Conservation (phyloP, 1,140 invertebrate genomes). For the Ceratoteleas bidentatus region DNA sequence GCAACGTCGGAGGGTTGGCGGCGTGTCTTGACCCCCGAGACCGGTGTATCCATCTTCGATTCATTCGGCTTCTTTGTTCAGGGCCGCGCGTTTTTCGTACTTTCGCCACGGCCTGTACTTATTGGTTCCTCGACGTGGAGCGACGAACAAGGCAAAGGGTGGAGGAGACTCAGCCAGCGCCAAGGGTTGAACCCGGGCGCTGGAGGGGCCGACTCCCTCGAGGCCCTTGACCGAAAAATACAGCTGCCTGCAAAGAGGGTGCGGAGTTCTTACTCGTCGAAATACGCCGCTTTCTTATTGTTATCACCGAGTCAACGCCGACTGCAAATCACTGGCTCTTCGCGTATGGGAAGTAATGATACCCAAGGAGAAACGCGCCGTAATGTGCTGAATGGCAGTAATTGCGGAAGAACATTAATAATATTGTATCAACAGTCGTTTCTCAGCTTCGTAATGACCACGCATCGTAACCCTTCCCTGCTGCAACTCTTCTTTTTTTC, state of each 20-base stretch:
- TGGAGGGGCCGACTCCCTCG: slow-evolving; percentile 61
- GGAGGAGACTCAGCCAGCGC: slow-evolving; percentile 26
- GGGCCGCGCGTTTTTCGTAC: slow-evolving; percentile 57
- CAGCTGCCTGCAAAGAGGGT: slow-evolving; percentile 61
- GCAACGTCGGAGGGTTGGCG: slow-evolving; percentile 69
- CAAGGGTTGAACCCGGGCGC: slow-evolving; percentile 52
- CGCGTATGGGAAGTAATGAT: slow-evolving; percentile 31
- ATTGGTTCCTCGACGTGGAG: slow-evolving; percentile 74
- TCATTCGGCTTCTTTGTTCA: slow-evolving; percentile 45
- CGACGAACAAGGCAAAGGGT: slow-evolving; percentile 45
- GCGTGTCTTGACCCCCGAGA: slow-evolving; percentile 53
- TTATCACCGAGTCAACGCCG: slow-evolving; percentile 63
- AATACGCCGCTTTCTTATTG: slow-evolving; percentile 67
- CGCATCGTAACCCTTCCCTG: slow-evolving; percentile 23
- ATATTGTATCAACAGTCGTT: slow-evolving; percentile 44
- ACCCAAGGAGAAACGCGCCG: slow-evolving; percentile 18
- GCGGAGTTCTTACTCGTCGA: slow-evolving; percentile 46
- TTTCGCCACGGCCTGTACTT: slow-evolving; percentile 68
- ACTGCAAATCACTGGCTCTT: slow-evolving; percentile 58
- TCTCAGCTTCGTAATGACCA: slow-evolving; percentile 35
- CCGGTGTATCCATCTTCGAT: slow-evolving; percentile 63
- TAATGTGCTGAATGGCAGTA: slow-evolving; percentile 26
- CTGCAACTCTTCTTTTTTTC: slow-evolving; percentile 17
- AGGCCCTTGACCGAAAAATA: slow-evolving; percentile 72
- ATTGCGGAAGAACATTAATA: slow-evolving; percentile 26